Conservation (phyloP, 2,888 invertebrate species). For the Megamerina dolium region DNA sequence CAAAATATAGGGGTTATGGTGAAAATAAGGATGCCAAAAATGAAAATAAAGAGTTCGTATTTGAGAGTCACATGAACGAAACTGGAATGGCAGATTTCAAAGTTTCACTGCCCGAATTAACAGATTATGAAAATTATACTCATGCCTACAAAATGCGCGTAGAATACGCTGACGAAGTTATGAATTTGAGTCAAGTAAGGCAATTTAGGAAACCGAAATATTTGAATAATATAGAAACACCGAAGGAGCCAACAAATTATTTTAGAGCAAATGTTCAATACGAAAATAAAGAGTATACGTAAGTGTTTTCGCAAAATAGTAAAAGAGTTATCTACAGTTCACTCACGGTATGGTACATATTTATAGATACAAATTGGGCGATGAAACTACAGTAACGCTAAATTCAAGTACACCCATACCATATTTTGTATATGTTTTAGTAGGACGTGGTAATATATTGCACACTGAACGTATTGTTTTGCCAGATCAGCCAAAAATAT, state of each 20-base stretch:
- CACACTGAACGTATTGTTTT: conserved; percentile 63
- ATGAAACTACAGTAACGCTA: conserved; percentile 26
- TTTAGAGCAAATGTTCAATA: too few species aligned
- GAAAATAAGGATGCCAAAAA: too few species aligned
- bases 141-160: conserved; percentile 29
- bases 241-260: too few species aligned
- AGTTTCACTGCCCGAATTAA: too few species aligned
- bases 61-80: conserved; percentile 52
- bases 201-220: conserved; percentile 34
- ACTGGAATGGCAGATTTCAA: too few species aligned
- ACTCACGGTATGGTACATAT: too few species aligned
- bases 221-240: conserved; percentile 15
- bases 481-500: conserved; percentile 49
- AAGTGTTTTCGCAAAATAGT: too few species aligned
- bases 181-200: conserved; percentile 21
- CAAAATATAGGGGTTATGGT: too few species aligned
- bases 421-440: conserved; percentile 67
- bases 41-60: conserved; percentile 44
- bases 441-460: conserved; percentile 81
- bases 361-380: too few species aligned
- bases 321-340: too few species aligned
- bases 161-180: too few species aligned
- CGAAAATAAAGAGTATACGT: too few species aligned
- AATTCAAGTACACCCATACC: conserved; percentile 68
- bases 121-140: conserved; percentile 26